phyloP scores from a whole-genome alignment of 2,888 invertebrate species.

The Andrena flavipes region DNA sequence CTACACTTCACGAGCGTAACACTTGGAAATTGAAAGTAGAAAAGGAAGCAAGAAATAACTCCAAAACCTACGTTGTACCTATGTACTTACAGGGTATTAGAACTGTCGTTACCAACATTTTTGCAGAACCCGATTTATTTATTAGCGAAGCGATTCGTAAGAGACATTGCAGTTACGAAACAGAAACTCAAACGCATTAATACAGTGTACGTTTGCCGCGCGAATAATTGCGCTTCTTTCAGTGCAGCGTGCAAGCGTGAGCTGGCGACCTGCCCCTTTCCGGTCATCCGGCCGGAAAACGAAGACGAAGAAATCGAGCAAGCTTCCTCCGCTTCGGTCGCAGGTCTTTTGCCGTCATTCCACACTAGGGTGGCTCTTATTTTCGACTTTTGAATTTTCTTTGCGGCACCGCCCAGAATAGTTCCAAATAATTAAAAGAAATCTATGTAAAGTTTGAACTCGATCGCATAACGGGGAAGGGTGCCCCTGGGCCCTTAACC shows the following conservation, averaged over 20 bases:
- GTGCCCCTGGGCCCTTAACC: too few species aligned
- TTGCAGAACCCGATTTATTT: constrained; percentile 15
- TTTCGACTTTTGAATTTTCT: too few species aligned
- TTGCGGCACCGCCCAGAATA: too few species aligned
- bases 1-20: too few species aligned
- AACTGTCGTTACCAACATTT: neutral
- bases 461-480: too few species aligned
- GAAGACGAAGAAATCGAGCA: constrained; percentile 21
- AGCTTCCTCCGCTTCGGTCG: neutral
- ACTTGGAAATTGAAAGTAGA: neutral
- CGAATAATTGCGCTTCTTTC: constrained; percentile 35
- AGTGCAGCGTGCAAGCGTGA: constrained; percentile 8
- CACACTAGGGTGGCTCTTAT: too few species aligned
- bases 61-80: neutral
- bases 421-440: too few species aligned
- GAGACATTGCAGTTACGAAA: constrained; percentile 7
- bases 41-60: neutral
- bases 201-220: constrained; percentile 35
- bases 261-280: constrained; percentile 31
- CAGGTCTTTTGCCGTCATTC: constrained; percentile 1
- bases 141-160: constrained; percentile 1
- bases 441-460: too few species aligned
- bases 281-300: constrained; percentile 47
- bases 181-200: constrained; percentile 22
- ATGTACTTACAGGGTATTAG: neutral